These are phyloP conservation scores for Nerophis lumbriciformis DNA, from an alignment of 2,113 vertebrate species.

Conservation along the genomic window DNA sequence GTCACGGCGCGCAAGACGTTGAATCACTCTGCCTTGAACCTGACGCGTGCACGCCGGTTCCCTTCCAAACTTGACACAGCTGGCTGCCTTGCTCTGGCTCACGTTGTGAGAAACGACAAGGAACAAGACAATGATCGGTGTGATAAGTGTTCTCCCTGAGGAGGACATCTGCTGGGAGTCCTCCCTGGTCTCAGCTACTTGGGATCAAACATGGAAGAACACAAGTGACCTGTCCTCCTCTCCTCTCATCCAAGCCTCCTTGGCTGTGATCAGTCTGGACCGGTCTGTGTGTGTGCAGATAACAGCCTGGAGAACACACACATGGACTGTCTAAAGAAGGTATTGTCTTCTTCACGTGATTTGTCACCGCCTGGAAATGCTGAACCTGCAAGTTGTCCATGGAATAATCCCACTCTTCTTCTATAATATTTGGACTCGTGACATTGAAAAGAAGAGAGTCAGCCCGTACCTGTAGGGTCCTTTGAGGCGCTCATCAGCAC, in stretches of 20 bases:
- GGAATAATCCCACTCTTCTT: conserved; percentile 27
- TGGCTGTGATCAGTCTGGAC: conserved; percentile 19
- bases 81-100: conserved; percentile 37
- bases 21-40: conserved; percentile 33
- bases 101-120: conserved; percentile 35
- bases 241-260: conserved; percentile 12
- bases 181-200: conserved; percentile 1
- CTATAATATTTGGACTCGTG: conserved; percentile 13
- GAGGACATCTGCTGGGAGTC: conserved; percentile 14
- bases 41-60: conserved; percentile 20
- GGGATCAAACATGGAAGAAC: neutral
- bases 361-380: conserved; percentile 40
- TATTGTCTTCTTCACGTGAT: conserved; percentile 47
- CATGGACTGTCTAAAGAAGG: conserved; percentile 34
- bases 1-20: conserved; percentile 19
- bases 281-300: conserved; percentile 42
- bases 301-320: conserved; percentile 40
- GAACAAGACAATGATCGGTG: conserved; percentile 9
- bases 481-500: conserved; percentile 9
- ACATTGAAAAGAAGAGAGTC: conserved; percentile 24
- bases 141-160: conserved; percentile 6
- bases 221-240: neutral
- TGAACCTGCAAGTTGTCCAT: conserved; percentile 44
- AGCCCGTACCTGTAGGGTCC: conserved; percentile 4
- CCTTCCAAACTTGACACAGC: conserved; percentile 15